phyloP scores from a whole-genome alignment of 2,113 vertebrate species.

The Lanius collurio region DNA sequence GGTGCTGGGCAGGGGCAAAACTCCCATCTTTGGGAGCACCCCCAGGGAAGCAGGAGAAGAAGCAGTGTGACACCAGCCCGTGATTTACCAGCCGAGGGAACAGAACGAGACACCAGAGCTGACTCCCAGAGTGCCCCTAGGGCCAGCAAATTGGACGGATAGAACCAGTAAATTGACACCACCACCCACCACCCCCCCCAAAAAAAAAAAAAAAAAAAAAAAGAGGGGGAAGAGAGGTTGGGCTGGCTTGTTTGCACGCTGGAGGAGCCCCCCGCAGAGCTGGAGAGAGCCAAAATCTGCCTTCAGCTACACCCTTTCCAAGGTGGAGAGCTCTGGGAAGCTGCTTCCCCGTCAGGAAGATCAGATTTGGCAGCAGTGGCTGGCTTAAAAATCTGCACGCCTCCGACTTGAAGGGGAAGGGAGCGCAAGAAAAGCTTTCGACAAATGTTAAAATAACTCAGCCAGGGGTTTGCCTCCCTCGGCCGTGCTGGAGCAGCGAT shows the following conservation, averaged over 20 bases:
- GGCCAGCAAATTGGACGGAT: not conserved
- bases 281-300: conserved; percentile 23
- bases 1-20: not conserved
- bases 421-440: conserved; percentile 30
- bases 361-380: conserved; percentile 7
- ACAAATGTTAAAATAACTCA: conserved; percentile 29
- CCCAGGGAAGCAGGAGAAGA: not conserved
- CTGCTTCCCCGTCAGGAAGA: conserved; percentile 45
- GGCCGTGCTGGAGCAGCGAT: not conserved
- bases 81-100: not conserved
- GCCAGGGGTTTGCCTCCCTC: conserved; percentile 18
- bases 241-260: not conserved
- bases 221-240: not conserved
- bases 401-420: conserved; percentile 20
- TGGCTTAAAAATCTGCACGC: conserved; percentile 6
- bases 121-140: not conserved
- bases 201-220: too few species aligned
- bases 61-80: not conserved
- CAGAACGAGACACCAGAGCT: not conserved
- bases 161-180: not conserved
- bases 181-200: too few species aligned
- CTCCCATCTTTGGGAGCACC: not conserved
- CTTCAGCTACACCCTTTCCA: conserved; percentile 28
- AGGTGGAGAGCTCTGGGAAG: conserved; percentile 49
- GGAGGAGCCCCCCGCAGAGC: not conserved